These are phyloP conservation scores for Martes martes DNA, from an alignment of 2,113 vertebrate species.

Conservation along the genomic window DNA sequence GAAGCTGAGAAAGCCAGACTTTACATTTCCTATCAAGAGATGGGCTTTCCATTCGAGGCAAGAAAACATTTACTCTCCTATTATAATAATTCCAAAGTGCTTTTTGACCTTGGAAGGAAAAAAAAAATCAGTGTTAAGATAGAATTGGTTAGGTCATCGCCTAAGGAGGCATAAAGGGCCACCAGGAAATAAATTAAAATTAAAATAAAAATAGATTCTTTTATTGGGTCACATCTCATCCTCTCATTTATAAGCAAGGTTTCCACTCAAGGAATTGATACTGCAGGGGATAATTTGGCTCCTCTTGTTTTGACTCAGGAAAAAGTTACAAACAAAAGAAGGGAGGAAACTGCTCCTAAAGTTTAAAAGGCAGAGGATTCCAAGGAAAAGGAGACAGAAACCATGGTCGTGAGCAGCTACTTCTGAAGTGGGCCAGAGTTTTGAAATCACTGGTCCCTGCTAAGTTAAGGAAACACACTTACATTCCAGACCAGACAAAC, in stretches of 20 bases:
- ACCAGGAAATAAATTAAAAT: slow-evolving; percentile 78
- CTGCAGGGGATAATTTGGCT: slow-evolving; percentile 64
- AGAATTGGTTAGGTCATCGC: slow-evolving; percentile 77
- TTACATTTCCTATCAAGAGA: slow-evolving; percentile 41
- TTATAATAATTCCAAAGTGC: slow-evolving; percentile 42
- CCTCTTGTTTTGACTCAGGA: slow-evolving; percentile 49
- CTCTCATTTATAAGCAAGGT: slow-evolving; percentile 69
- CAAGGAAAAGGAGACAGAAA: not conserved
- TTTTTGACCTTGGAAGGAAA: slow-evolving; percentile 70
- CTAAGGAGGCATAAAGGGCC: slow-evolving; percentile 76
- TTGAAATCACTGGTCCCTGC: not conserved
- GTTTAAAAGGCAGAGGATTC: not conserved
- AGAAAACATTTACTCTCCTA: slow-evolving; percentile 21
- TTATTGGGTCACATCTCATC: slow-evolving; percentile 77
- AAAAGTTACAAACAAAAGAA: slow-evolving; percentile 53
- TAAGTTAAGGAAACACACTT: not conserved
- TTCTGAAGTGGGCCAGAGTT: not conserved
- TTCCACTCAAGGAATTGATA: slow-evolving; percentile 68
- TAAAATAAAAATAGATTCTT: slow-evolving; percentile 78
- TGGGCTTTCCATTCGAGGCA: not conserved
- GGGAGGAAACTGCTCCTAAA: not conserved
- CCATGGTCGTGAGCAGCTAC: not conserved
- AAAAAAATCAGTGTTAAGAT: slow-evolving; percentile 66
- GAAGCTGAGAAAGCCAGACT: not conserved
- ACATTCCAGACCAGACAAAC: not conserved